Base-by-base conservation (phyloP, 2,113 vertebrate species). In the Balaeniceps rex region DNA sequence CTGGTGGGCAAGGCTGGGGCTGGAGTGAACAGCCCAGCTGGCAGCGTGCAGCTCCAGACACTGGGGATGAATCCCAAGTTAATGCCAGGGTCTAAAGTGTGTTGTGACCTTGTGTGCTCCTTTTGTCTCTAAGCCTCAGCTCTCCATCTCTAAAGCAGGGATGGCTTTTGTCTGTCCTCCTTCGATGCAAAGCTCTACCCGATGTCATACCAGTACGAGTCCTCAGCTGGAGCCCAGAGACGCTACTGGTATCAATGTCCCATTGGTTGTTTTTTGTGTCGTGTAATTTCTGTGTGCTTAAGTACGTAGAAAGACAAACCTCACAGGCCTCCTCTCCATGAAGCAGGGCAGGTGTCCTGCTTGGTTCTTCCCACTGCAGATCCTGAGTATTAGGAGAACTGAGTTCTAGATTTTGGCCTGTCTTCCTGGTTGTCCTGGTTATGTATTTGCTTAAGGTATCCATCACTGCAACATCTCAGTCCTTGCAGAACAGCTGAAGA, bases 1-100 rank as follows among this genome's bases (percentile, higher is more conserved):
- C 7, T 26, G 51, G 11, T 55, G 58, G 25, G 16, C 17, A 54
- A 51, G 22, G 52, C n/a, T 36, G 86, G 22, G 31, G 61, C n/a
- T 78, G 72, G 54, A 61, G 54, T 0, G 19, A 87, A 1, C 17
- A 36, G 66, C 31, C 54, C 19, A 8, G 52, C 40, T n/a, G 40
- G 2, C 11, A 5, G 18, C 3, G 1, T 7, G 14, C n/a, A 21
- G 57, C 74, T 58, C 38, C 52, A 47, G 72, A 1, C 12, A 2
- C 44, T 6, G 44, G 64, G 24, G 6, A 4, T 57, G 36, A 57
- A 46, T 14, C 70, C 42, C 22, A 4, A 21, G 49, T 47, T 8
- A 74, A 11, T 31, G 12, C 63, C 51, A 16, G 23, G 24, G 8
- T 52, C 33, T 57, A 1, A 55, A 46, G 29, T 1, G 8, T 9